Conservation (phyloP, 1,140 invertebrate species). For the Leptinotarsa lineolata region DNA sequence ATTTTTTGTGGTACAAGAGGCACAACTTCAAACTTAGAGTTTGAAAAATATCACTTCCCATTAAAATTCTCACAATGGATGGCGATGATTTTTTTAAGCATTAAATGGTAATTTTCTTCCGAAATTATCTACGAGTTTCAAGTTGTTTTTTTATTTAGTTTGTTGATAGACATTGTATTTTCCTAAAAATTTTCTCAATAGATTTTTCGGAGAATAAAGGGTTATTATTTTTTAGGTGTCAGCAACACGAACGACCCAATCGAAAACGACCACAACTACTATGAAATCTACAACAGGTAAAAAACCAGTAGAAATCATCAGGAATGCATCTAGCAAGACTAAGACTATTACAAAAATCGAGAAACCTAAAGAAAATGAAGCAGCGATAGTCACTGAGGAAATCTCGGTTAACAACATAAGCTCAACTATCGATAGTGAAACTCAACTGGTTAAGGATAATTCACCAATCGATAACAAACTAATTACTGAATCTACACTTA, state of each 20-base stretch:
- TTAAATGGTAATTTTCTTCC: too few species aligned
- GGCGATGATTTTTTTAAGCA: too few species aligned
- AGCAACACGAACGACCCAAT: slow-evolving; percentile 41
- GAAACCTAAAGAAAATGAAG: slow-evolving; percentile 48
- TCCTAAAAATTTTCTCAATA: too few species aligned
- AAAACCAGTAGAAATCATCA: slow-evolving; percentile 44
- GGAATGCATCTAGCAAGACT: slow-evolving; percentile 32
- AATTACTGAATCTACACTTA: slow-evolving; percentile 33
- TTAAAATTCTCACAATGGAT: too few species aligned
- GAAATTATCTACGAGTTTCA: too few species aligned
- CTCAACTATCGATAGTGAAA: slow-evolving; percentile 33
- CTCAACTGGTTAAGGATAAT: slow-evolving; percentile 48
- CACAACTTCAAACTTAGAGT: too few species aligned
- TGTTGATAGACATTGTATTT: too few species aligned
- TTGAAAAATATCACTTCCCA: too few species aligned
- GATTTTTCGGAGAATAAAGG: too few species aligned
- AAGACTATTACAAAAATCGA: slow-evolving; percentile 47
- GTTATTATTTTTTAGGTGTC: slow-evolving; percentile 25
- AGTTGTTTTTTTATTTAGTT: too few species aligned
- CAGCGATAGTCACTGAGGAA: slow-evolving; percentile 43
- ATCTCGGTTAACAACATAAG: slow-evolving; percentile 41
- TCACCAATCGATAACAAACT: slow-evolving; percentile 51
- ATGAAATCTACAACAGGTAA: slow-evolving; percentile 37
- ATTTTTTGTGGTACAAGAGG: too few species aligned
- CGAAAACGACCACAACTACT: slow-evolving; percentile 43